Percentiles rank a stretch among this genome's conserved stretches.
These are phyloP conservation scores for Drosophila neutralis DNA, from an alignment of 2,888 invertebrate species.

Conservation along the genomic window DNA sequence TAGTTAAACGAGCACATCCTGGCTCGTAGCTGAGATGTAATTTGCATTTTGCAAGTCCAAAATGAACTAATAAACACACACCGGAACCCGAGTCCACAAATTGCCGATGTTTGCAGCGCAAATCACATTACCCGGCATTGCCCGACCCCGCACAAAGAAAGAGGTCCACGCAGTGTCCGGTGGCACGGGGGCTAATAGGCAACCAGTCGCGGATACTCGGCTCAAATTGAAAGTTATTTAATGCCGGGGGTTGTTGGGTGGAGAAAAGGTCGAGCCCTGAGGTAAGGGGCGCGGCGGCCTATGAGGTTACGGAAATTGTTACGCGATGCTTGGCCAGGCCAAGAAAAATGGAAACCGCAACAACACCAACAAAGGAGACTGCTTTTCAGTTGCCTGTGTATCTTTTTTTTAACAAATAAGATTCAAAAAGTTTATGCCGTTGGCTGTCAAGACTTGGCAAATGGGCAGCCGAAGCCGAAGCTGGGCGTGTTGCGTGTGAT, in stretches of 20 bases:
- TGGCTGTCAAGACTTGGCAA: slow-evolving; percentile 71
- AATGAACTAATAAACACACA: slow-evolving; percentile 74
- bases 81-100: slow-evolving; percentile 67
- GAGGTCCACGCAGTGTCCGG: slow-evolving; percentile 43
- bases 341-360: slow-evolving; percentile 48
- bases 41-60: slow-evolving; percentile 63
- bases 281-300: slow-evolving; percentile 37
- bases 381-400: slow-evolving; percentile 17
- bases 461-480: slow-evolving; percentile 46
- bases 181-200: slow-evolving; percentile 68
- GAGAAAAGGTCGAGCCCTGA: slow-evolving; percentile 17
- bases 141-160: slow-evolving; percentile 29
- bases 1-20: neutral
- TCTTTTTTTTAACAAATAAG: slow-evolving; percentile 63
- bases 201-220: slow-evolving; percentile 63
- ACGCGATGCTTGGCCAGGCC: slow-evolving; percentile 62
- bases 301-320: slow-evolving; percentile 75
- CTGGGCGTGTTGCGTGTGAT: slow-evolving; percentile 50
- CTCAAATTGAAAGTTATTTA: slow-evolving; percentile 81
- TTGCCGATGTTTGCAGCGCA: slow-evolving; percentile 62
- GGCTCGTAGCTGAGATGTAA: slow-evolving; percentile 34
- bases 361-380: slow-evolving; percentile 27
- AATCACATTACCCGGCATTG: slow-evolving; percentile 43
- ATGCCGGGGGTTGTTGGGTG: slow-evolving; percentile 30
- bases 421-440: slow-evolving; percentile 79